Evolutionary conservation across 2,888 invertebrate genomes (phyloP).

Genomic region (Drosophila maculinotata): DNA sequence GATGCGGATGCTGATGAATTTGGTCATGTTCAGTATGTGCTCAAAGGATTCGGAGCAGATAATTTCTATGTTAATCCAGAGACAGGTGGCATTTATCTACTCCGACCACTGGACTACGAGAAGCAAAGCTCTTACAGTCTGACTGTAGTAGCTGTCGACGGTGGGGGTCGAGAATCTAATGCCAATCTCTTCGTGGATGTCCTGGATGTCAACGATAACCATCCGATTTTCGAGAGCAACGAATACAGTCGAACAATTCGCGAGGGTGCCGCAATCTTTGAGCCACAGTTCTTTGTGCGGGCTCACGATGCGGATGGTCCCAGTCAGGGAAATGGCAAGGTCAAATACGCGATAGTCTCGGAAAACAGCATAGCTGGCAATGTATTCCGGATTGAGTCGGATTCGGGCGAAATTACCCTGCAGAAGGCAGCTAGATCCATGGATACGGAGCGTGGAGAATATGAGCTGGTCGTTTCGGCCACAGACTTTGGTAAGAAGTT

Average conservation of each 20-base stretch:
- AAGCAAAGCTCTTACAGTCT: constrained; percentile 92
- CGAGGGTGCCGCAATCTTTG: constrained; percentile 91
- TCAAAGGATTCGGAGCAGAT: constrained; percentile 92
- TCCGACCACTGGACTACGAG: constrained; percentile 90
- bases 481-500: constrained; percentile 88
- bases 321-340: constrained; percentile 89
- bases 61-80: constrained; percentile 89
- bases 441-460: constrained; percentile 91
- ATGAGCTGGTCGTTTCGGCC: constrained; percentile 89
- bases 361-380: constrained; percentile 89
- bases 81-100: constrained; percentile 89
- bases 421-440: constrained; percentile 88
- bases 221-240: constrained; percentile 89
- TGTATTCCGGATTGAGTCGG: constrained; percentile 88
- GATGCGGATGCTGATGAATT: constrained; percentile 91
- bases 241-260: constrained; percentile 91
- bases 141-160: constrained; percentile 92
- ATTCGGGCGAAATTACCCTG: constrained; percentile 90
- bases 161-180: constrained; percentile 90
- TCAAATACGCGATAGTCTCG: constrained; percentile 88
- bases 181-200: constrained; percentile 90
- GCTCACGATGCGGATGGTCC: constrained; percentile 92
- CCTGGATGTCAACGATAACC: constrained; percentile 91
- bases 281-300: constrained; percentile 92
- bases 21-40: constrained; percentile 89